Base-by-base conservation (phyloP, 1,140 invertebrate genomes). In the Bombus difficillimus region DNA sequence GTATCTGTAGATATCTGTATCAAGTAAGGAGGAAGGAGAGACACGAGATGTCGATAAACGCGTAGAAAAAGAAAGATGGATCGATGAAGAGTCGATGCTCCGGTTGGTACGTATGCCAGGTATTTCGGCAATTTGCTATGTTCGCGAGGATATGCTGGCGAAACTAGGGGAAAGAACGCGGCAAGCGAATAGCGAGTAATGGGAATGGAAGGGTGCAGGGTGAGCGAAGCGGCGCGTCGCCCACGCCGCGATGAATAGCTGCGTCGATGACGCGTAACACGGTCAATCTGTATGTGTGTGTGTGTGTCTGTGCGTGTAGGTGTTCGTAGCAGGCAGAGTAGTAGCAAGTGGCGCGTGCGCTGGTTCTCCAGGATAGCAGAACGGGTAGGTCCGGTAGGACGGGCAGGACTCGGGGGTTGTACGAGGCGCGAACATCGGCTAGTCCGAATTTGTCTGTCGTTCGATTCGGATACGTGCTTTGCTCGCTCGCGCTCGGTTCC, bases 351-450 rank as follows among this genome's bases (percentile, higher is more conserved):
- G 84, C 88, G 88, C 88, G 43, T 89, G 88, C 88, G 88, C 88
- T 32, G 32, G n/a, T 83, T 81, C 39, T 79, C 37, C 74, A 64
- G 88, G 85, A 86, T 80, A 37, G 79, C 68, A 73, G 71, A 41
- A 59, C 72, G 39, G 71, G 32, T 53, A 64, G 72, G 39, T 37
- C 47, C 69, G 39, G 69, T 64, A 75, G 71, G 76, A 43, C 82
- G 78, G 78, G 43, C 78, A 85, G 83, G 77, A 77, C 78, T 78
- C 79, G 28, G 81, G 82, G 88, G 86, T 88, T 89, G 88, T 91
- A 90, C 87, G 76, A 91, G 78, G 90, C 89, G 92, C 92, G 92
- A 92, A 89, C 90, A 91, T 86, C 86, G 81, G 34, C 18, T 88
- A 93, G 91, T 93, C 86, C 77, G 86, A 84, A 83, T 80, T 68